Base-by-base conservation (phyloP, 2,797 vertebrate genomes). In the Falco berigora region DNA sequence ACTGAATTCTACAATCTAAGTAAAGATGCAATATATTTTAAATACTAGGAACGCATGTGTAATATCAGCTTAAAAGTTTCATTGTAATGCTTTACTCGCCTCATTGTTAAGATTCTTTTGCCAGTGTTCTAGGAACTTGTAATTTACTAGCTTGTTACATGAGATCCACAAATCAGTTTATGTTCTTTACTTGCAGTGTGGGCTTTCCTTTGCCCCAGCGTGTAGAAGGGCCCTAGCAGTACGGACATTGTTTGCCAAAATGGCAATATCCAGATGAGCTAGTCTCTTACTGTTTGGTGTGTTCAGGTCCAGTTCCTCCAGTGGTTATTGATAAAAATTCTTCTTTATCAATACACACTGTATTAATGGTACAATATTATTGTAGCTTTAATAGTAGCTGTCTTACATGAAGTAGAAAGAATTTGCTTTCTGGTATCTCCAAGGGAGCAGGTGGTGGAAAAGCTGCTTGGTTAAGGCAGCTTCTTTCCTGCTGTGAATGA, bases 51-150 rank as follows among this genome's bases (percentile, higher is more conserved):
- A 68, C 52, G 15, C 15, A 11, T 5, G 9, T 32, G 18, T 66
- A 73, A 40, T 53, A 20, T 21, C 20, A 61, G 32, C 5, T 86
- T 90, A 52, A 74, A 63, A 56, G 38, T 84, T 27, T 86, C 12
- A 6, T 53, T 63, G 10, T 42, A 42, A 55, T 6, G 1, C 36
- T 77, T 50, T 42, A 16, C 12, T 69, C 12, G 27, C 0, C 0
- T 40, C 20, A 38, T 83, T 64, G 27, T 38, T 74, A 62, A 67
- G 42, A 27, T 53, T 83, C 8, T 61, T 87, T 81, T 78, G 30
- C 10, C 38, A 34, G 1, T 61, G 23, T 87, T 87, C 28, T 68
- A 56, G 66, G 30, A 59, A 40, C 27, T 61, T 63, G 10, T 86
- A 18, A 36, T 58, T 69, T 86, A 23, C n/a, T 58, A 34, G 15